A percentile compares a stretch with the other conserved stretches of the same genome.
Conservation (phyloP, 2,113 vertebrate genomes). For the Ophthalmolycus amberensis region DNA sequence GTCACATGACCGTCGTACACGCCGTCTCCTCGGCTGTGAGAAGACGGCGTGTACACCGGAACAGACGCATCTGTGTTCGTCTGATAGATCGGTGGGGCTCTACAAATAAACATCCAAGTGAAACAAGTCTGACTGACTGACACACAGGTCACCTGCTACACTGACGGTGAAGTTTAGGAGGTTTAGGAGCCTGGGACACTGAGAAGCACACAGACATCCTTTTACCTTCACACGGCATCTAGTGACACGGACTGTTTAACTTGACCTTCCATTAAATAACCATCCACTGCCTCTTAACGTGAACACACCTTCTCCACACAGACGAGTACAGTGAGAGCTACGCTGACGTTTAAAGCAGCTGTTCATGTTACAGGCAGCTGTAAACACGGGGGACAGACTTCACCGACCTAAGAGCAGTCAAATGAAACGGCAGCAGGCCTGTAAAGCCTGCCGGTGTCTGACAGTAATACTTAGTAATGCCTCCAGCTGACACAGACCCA, state of each 20-base stretch:
- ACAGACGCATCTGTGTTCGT: too few species aligned
- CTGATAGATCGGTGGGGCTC: too few species aligned
- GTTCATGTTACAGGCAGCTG: slow-evolving; percentile 27
- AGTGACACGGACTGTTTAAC: background rate
- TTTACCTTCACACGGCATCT: slow-evolving; percentile 5
- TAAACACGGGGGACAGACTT: background rate
- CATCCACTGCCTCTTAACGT: background rate
- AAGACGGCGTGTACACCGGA: too few species aligned
- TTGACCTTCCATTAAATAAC: slow-evolving; percentile 4
- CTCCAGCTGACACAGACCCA: background rate
- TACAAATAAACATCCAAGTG: background rate
- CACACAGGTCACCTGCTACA: background rate
- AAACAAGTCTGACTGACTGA: background rate
- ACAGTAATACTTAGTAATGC: background rate
- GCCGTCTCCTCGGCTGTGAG: too few species aligned
- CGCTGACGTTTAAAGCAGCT: background rate
- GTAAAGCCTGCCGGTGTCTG: background rate
- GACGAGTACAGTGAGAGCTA: background rate
- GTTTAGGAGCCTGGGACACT: background rate
- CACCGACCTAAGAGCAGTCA: slow-evolving; percentile 37
- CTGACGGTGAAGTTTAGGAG: background rate
- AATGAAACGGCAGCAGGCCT: background rate
- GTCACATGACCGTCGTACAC: too few species aligned
- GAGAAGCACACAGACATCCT: background rate
- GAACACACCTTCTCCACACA: background rate